These are phyloP conservation scores for Ctenodactylus gundi DNA, from an alignment of 2,113 vertebrate species.

Conservation along the genomic window DNA sequence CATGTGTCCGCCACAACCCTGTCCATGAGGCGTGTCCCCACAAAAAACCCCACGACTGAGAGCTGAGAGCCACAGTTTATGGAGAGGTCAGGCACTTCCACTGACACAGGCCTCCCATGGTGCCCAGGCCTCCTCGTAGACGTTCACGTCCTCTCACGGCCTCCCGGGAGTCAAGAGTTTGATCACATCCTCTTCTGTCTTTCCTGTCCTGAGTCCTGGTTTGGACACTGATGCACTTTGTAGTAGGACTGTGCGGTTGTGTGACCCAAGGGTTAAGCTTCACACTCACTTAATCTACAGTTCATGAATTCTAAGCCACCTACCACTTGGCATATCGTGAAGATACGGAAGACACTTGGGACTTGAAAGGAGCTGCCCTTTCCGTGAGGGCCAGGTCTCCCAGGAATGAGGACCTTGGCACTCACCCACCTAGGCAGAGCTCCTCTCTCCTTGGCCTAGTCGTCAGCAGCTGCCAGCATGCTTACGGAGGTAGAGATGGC, in stretches of 20 bases:
- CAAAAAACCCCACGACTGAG: too few species aligned
- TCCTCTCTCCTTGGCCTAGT: background rate
- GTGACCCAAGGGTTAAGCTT: slow-evolving; percentile 11
- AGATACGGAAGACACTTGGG: background rate
- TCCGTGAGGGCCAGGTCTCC: background rate
- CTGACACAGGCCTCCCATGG: too few species aligned
- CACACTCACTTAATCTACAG: slow-evolving; percentile 44
- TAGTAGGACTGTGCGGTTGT: background rate
- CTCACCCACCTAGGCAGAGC: background rate
- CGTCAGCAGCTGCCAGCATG: background rate
- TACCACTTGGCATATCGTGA: background rate
- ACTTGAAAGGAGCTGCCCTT: background rate
- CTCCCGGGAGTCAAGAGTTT: background rate
- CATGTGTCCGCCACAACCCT: background rate
- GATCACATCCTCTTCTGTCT: background rate
- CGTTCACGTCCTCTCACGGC: too few species aligned
- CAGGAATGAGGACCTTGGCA: background rate
- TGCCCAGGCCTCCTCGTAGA: too few species aligned
- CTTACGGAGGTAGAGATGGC: too few species aligned
- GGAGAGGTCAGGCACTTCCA: too few species aligned
- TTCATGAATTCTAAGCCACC: slow-evolving; percentile 37
- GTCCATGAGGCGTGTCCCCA: background rate
- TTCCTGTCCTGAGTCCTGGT: background rate
- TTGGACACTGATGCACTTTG: slow-evolving; percentile 25
- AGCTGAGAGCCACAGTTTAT: background rate